These are phyloP conservation scores for Callipepla californica DNA, from an alignment of 2,113 vertebrate genomes.

Conservation along the genomic window DNA sequence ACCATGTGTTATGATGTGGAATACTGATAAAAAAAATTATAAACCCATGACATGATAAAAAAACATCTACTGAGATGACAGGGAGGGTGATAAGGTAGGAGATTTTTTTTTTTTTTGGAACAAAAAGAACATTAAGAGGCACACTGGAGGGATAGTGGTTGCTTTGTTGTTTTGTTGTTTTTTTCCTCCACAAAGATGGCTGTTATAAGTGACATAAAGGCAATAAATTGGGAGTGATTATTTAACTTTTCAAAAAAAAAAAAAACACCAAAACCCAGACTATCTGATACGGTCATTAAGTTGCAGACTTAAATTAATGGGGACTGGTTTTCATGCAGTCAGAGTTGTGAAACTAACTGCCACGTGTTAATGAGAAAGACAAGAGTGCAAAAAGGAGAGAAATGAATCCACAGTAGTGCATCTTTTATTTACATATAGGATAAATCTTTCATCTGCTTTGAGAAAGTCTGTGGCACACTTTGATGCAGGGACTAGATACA, in stretches of 20 bases:
- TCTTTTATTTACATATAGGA: not conserved
- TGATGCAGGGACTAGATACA: not conserved
- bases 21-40: no score
- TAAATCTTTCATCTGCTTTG: not conserved
- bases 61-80: not conserved
- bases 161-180: not conserved
- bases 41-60: not conserved
- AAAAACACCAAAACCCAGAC: not conserved
- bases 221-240: not conserved
- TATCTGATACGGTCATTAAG: not conserved
- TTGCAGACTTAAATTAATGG: not conserved
- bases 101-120: not conserved
- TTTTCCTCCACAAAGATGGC: not conserved
- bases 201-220: not conserved
- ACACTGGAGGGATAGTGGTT: not conserved
- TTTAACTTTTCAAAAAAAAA: not conserved
- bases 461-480: not conserved
- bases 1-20: no score
- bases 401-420: not conserved
- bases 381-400: not conserved
- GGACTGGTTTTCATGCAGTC: not conserved
- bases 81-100: not conserved
- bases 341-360: not conserved
- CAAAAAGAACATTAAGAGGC: not conserved
- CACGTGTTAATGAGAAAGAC: slow-evolving; percentile 2